Conservation (phyloP, 2,797 vertebrate species). For the Rachycentron canadum region DNA sequence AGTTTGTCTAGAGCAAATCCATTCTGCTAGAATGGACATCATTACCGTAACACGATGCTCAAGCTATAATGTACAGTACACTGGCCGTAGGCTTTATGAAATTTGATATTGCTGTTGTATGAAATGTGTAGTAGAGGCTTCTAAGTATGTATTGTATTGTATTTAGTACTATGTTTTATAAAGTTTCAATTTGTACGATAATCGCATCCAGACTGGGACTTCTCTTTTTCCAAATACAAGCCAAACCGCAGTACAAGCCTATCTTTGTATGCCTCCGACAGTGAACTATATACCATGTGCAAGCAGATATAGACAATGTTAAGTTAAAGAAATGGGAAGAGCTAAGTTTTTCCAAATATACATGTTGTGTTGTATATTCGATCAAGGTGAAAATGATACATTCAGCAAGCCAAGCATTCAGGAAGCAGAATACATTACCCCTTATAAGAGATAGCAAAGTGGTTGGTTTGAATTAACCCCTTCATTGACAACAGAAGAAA, state of each 20-base stretch:
- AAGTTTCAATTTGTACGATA: slow-evolving; percentile 37
- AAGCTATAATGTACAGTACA: slow-evolving; percentile 32
- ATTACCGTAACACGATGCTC: slow-evolving; percentile 61
- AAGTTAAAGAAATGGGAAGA: slow-evolving; percentile 58
- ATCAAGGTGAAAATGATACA: slow-evolving; percentile 72
- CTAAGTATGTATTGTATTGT: slow-evolving; percentile 22
- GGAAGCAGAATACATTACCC: slow-evolving; percentile 85
- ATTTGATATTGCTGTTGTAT: slow-evolving; percentile 67
- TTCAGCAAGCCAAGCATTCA: slow-evolving; percentile 83
- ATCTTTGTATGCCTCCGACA: slow-evolving; percentile 49
- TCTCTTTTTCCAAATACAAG: slow-evolving; percentile 24
- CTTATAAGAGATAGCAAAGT: slow-evolving; percentile 82
- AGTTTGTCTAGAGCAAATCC: slow-evolving; percentile 50
- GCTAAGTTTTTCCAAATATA: slow-evolving; percentile 78
- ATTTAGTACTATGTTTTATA: slow-evolving; percentile 25
- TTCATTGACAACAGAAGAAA: slow-evolving; percentile 82
- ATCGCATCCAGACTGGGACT: slow-evolving; percentile 7
- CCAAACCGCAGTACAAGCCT: slow-evolving; percentile 39
- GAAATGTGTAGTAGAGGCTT: slow-evolving; percentile 53
- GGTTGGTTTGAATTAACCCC: slow-evolving; percentile 82
- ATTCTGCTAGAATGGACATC: slow-evolving; percentile 50
- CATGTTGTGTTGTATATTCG: slow-evolving; percentile 80
- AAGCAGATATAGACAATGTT: slow-evolving; percentile 66
- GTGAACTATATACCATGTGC: slow-evolving; percentile 52
- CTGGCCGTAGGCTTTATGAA: slow-evolving; percentile 67